Conservation (phyloP, 2,113 vertebrate species). For the Hippocampus abdominalis region DNA sequence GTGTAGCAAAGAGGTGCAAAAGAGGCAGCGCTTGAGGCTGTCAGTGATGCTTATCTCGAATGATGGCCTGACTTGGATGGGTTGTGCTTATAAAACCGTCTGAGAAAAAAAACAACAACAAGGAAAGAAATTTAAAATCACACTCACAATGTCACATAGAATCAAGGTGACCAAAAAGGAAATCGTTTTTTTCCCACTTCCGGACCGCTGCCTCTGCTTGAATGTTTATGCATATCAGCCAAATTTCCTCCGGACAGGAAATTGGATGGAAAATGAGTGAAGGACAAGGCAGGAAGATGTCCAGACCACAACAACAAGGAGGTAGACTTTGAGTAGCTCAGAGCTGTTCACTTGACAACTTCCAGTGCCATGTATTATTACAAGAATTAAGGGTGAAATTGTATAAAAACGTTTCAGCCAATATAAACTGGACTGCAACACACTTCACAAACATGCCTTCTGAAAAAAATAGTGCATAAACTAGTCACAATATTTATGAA, state of each 20-base stretch:
- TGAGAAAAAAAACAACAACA: not conserved
- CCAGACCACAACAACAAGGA: conserved; percentile 25
- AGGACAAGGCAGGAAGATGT: conserved; percentile 32
- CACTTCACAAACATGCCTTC: not conserved
- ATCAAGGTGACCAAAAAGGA: conserved; percentile 16
- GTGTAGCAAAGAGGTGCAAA: conserved; percentile 31
- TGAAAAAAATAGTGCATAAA: not conserved
- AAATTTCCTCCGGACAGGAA: conserved; percentile 46
- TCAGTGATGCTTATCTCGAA: conserved; percentile 57
- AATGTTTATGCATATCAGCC: conserved; percentile 29
- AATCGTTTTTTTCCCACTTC: conserved; percentile 34
- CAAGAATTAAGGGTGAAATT: not conserved
- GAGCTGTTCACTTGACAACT: not conserved
- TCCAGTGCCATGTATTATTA: conserved; percentile 1
- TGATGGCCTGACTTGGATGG: conserved; percentile 29
- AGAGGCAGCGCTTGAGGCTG: conserved; percentile 37
- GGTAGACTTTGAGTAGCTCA: conserved; percentile 3
- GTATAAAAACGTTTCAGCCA: not conserved
- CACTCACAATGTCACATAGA: conserved; percentile 1
- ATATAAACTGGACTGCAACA: not conserved
- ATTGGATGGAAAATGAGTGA: conserved; percentile 53
- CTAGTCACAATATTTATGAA: not conserved
- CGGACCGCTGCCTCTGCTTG: conserved; percentile 21
- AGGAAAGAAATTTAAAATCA: not conserved
- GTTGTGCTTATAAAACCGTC: conserved; percentile 37